phyloP scores from a whole-genome alignment of 2,113 vertebrate species.

The Pionites leucogaster region DNA sequence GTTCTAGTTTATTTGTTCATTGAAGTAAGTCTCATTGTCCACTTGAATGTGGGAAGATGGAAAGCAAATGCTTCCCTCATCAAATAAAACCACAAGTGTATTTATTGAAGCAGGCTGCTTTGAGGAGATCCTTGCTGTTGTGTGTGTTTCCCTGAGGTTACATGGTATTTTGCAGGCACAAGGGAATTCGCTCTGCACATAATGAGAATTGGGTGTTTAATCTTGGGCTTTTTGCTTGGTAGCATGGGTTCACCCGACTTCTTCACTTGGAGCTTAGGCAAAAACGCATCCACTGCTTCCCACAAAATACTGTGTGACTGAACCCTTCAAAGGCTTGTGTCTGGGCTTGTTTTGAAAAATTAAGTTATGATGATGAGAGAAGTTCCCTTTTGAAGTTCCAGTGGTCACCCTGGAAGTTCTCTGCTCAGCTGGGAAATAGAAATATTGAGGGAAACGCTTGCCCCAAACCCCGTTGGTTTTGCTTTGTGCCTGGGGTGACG shows the following conservation, averaged over 20 bases:
- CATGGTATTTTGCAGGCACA: background rate
- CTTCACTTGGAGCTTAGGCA: background rate
- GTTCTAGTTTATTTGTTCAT: background rate
- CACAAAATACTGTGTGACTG: background rate
- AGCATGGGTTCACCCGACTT: background rate
- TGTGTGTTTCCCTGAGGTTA: background rate
- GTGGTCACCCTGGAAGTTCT: background rate
- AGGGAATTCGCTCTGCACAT: background rate
- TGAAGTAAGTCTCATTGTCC: background rate
- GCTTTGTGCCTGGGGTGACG: background rate
- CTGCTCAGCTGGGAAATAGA: background rate
- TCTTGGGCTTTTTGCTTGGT: background rate
- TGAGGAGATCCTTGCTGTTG: background rate
- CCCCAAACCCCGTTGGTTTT: background rate
- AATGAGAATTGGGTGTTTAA: background rate
- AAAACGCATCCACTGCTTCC: background rate
- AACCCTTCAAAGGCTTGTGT: background rate
- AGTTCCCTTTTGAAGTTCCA: background rate
- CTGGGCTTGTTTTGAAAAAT: background rate
- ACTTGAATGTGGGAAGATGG: background rate
- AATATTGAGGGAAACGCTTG: background rate
- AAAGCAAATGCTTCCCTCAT: background rate
- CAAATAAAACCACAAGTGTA: background rate
- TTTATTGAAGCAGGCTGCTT: background rate
- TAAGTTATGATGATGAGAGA: background rate